A percentile compares a stretch with the other conserved stretches of the same genome.
phyloP scores from a whole-genome alignment of 2,113 vertebrate species.

The Oreocharis arfaki region DNA sequence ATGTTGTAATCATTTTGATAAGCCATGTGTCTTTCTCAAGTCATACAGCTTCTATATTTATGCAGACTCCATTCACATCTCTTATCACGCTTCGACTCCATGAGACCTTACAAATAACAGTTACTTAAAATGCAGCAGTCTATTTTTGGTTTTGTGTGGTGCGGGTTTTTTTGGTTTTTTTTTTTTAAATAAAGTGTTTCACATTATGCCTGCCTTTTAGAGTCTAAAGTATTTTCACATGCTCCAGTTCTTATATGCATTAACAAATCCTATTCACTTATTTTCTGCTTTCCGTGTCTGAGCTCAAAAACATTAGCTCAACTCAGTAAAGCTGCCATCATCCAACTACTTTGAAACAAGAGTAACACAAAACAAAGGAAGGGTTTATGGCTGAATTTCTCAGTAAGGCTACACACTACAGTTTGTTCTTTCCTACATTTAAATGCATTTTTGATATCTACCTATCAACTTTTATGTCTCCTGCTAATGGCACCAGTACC shows the following conservation, averaged over 20 bases:
- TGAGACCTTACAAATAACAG: not conserved
- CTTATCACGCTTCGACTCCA: not conserved
- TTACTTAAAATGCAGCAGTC: constrained; percentile 34
- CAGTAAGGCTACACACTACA: not conserved
- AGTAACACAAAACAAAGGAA: not conserved
- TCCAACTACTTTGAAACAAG: not conserved
- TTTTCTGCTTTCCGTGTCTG: not conserved
- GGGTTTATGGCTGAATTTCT: not conserved
- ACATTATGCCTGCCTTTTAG: not conserved
- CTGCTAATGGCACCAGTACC: not conserved
- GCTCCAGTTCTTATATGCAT: constrained; percentile 2
- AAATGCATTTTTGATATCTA: not conserved
- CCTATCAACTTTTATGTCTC: not conserved
- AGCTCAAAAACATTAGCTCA: not conserved
- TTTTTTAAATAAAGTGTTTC: not conserved
- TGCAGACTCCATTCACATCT: not conserved
- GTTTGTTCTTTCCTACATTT: not conserved
- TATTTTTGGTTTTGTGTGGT: not conserved
- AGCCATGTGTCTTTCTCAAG: not conserved
- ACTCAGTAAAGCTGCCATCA: not conserved
- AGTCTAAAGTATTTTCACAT: not conserved
- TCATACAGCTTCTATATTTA: not conserved
- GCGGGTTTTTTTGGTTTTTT: not conserved
- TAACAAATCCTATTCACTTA: not conserved
- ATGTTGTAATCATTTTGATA: not conserved